Base-by-base conservation (phyloP, 1,140 invertebrate genomes). In the Leptinotarsa defecta region DNA sequence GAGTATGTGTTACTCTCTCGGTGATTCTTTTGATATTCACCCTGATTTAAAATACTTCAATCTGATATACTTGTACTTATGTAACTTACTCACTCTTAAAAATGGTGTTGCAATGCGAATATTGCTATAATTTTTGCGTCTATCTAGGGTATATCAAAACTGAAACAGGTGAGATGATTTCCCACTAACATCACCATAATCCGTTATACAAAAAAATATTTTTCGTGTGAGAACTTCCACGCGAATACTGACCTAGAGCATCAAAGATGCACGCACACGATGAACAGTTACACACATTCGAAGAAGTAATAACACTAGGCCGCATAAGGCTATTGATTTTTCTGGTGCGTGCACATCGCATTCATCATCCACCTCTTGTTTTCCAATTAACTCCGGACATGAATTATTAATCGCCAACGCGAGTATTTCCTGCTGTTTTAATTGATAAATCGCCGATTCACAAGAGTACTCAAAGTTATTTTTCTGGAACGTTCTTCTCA, bases 291-390 rank as follows among this genome's bases (percentile, higher is more conserved):
- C 13, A 24, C n/a, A 24, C 64, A 67, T n/a, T 48, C 24, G 34
- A 43, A 49, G 43, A 68, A 68, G 11, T 43, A 68, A 15, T 68
- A 68, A 15, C 67, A 68, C 24, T 73, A 22, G 52, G n/a, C 24
- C 48, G 27, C 19, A 27, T 48, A 74, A 69, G 69, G 74, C 74
- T 68, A 76, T 76, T 73, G 69, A 76, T 78, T 75, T 75, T 71
- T 63, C 71, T 64, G 34, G 64, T 68, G 27, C 48, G 22, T 49
- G 17, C 27, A 63, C 61, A 20, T 34, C 20, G 20, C 73, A 68
- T 74, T 27, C 49, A 68, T 74, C 74, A 75, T 62, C 64, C 49
- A 57, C 69, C 48, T 69, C 69, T 71, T 71, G 48, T 71, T 57
- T 71, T 71, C 49, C 69, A 71, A 71, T 71, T 57, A 76, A 52